Evolutionary conservation across 2,888 invertebrate genomes (phyloP), one percentile per base, ranked within the genome.

Genomic region (Dryadula phaetusa): DNA sequence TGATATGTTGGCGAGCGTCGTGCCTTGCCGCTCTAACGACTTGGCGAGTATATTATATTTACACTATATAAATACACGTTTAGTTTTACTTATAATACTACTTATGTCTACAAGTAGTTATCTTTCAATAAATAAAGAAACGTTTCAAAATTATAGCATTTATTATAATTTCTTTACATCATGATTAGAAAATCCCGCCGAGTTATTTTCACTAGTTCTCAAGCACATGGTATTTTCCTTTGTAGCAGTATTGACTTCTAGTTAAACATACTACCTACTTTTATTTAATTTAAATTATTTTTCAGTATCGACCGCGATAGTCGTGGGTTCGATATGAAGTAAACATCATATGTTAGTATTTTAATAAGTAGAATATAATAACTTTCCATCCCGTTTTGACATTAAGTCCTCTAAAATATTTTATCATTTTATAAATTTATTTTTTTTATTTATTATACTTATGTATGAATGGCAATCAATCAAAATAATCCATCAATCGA

Each of bases 11-110:
- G 12, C 40, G 18, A 20, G 44, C 22, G 34, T 32, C 53, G 53
- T 42, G 63, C 14, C 42, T 16, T 22, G 32, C 47, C 34, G 44
- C 40, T 58, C n/a, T 42, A 49, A 64, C 64, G 49, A 65, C 49
- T 28, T n/a, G 14, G 25, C n/a, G n/a, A 1, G 14, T 8, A 18
- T 56, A 16, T 56, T 25, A 47, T 42, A 65, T 60, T 47, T 47
- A 37, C 20, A n/a, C 20, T 34, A 54, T 42, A 34, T 54, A 64
- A 60, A 60, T 60, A 60, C 42, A 60, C 12, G 44, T 32, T 28
- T 32, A 46, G 18, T 28, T 32, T 14, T 44, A 44, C 28, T 14
- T 46, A n/a, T n/a, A n/a, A n/a, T n/a, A 14, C 32, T 20, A 44
- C 32, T 46, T 60, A 32, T 20, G 44, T 32, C 46, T 14, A 60